Evolutionary conservation across 2,888 invertebrate genomes (phyloP).

Genomic region (Cepaea hortensis): DNA sequence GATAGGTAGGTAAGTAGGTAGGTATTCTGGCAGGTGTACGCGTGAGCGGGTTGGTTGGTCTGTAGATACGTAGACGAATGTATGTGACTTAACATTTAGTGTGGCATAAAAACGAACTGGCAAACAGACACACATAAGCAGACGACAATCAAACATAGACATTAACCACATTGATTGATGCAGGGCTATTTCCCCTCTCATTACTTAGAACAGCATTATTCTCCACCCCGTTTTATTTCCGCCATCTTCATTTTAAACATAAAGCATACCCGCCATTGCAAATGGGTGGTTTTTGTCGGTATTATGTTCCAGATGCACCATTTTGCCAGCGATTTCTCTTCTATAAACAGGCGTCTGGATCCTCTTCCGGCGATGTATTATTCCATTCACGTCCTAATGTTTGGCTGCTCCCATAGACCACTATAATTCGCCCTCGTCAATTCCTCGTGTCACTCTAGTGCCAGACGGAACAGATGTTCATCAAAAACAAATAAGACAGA

Average conservation of each 20-base stretch:
- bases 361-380: background rate
- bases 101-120: background rate
- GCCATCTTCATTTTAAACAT: background rate
- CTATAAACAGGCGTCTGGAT: slow-evolving; percentile 1
- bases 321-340: background rate
- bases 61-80: too few species aligned
- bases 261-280: background rate
- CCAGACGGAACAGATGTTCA: background rate
- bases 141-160: background rate
- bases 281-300: slow-evolving; percentile 4
- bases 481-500: too few species aligned
- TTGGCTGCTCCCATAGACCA: background rate
- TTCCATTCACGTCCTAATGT: background rate
- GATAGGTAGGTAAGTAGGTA: too few species aligned
- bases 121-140: background rate
- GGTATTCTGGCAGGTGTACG: too few species aligned
- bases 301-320: background rate
- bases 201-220: background rate
- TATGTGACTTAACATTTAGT: too few species aligned
- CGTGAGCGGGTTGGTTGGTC: too few species aligned
- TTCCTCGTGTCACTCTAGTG: background rate
- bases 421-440: too few species aligned
- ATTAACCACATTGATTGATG: background rate
- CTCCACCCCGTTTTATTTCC: too few species aligned
- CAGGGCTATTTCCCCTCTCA: background rate